phyloP scores from a whole-genome alignment of 53 echinoderm and acorn worm genomes.

The Actinopyga echinites region DNA sequence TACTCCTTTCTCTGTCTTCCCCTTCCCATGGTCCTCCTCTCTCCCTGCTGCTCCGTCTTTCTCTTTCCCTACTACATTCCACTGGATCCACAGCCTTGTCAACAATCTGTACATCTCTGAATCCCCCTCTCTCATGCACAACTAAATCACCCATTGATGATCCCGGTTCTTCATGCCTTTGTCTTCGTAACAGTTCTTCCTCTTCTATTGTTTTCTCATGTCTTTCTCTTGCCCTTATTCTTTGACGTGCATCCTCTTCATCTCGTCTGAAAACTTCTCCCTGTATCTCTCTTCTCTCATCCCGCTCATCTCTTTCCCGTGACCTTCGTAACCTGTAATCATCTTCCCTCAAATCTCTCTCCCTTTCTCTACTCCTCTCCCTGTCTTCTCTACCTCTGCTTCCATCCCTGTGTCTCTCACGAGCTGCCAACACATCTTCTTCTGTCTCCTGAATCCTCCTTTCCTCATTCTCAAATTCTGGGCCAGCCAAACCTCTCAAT shows the following conservation, averaged over 20 bases:
- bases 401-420: not conserved
- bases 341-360: not conserved
- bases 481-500: not conserved
- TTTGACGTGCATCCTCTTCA: not conserved
- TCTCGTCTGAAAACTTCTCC: not conserved
- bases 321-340: not conserved
- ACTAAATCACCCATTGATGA: not conserved
- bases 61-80: conserved; percentile 3
- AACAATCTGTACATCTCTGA: conserved; percentile 8
- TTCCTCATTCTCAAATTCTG: not conserved
- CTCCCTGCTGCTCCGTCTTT: not conserved
- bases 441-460: not conserved
- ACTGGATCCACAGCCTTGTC: not conserved
- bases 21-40: not conserved
- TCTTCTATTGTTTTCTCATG: not conserved
- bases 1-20: not conserved
- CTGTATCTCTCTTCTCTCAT: not conserved
- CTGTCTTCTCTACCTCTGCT: not conserved
- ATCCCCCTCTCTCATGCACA: conserved; percentile 16
- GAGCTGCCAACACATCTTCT: not conserved
- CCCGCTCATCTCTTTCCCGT: not conserved
- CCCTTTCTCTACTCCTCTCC: not conserved
- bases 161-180: not conserved
- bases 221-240: not conserved
- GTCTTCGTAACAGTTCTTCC: not conserved